Evolutionary conservation across 2,888 invertebrate genomes (phyloP), one percentile per base, ranked within the genome.

Genomic region (Yponomeuta malinellus): DNA sequence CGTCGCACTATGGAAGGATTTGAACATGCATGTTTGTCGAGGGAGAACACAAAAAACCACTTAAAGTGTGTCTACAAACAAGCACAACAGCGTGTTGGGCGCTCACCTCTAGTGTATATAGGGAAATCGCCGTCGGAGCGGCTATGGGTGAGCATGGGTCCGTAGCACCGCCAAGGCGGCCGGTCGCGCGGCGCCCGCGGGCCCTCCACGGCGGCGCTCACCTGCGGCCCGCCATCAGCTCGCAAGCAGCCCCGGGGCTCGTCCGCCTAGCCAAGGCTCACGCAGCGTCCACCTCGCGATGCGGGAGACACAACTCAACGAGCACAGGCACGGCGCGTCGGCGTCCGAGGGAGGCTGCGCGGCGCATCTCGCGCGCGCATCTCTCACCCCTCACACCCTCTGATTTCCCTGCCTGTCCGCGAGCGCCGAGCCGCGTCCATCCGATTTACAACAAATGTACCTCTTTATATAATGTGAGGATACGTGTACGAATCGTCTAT

Each of bases 81-180:
- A 63, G 15, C 59, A 69, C 69, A 69, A 69, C 69, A 48, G 48
- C 43, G 33, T n/a, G 31, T 12, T 43, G 70, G 64, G 70, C 71
- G 80, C 90, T 91, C 93, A 96, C 96, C 96, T 95, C 94, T 94
- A 79, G 94, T 93, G 89, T 96, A 96, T 88, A 96, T 94, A 81
- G 96, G 96, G 90, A 96, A 96, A 90, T 96, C 96, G 82, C 96
- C 96, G 85, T 96, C 96, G 87, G 96, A 96, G 90, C 96, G 95
- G 86, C 96, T 96, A 92, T 96, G 96, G 76, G 96, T 96, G 85
- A 96, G 93, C 95, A 96, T 96, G 85, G 95, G 94, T 87, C 94
- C 94, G 87, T 94, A 94, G 85, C 94, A 94, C 86, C 94, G 93
- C 83, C 94, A 93, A 83, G 93, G 88, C 87, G 91, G 88, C 78